Evolutionary conservation across 2,888 invertebrate genomes (phyloP).

Genomic region (Opisthograptis luteolata): DNA sequence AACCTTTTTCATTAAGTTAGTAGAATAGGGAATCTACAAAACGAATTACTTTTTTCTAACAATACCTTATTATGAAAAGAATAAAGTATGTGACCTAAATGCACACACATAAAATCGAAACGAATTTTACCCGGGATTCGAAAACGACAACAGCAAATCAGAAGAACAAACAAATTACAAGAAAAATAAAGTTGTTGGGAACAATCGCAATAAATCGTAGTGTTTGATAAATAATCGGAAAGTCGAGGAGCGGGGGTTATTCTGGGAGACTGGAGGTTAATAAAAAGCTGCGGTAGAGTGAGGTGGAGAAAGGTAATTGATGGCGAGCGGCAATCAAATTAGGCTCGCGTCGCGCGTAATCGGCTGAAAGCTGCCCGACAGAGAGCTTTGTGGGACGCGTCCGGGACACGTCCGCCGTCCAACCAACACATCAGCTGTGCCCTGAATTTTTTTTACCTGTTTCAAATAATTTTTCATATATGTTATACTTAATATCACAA

Average conservation of each 20-base stretch:
- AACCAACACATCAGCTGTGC: no score
- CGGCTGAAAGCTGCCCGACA: conserved; percentile 79
- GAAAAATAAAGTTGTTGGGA: conserved; percentile 55
- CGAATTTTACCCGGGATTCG: conserved; percentile 14
- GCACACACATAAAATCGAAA: conserved; percentile 9
- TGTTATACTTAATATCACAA: no score
- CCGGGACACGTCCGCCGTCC: conserved; percentile 33
- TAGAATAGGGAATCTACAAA: background rate
- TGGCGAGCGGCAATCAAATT: conserved; percentile 81
- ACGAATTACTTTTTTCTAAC: no score
- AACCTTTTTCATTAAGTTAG: conserved; percentile 12
- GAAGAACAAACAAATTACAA: conserved; percentile 47
- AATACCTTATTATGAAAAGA: background rate
- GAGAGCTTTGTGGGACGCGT: conserved; percentile 66
- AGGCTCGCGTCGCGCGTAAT: conserved; percentile 78
- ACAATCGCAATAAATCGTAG: conserved; percentile 58
- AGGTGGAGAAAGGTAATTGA: conserved; percentile 65
- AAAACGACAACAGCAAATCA: conserved; percentile 30
- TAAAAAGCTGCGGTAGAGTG: conserved; percentile 69
- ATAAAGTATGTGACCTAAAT: background rate
- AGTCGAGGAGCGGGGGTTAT: conserved; percentile 38
- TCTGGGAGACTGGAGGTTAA: conserved; percentile 54
- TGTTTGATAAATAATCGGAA: conserved; percentile 61
- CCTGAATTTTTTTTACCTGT: no score
- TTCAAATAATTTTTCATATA: no score